Evolutionary conservation across 2,113 vertebrate species (phyloP), one percentile per base, ranked within the genome.

Genomic region (Catharus fuscescens): DNA sequence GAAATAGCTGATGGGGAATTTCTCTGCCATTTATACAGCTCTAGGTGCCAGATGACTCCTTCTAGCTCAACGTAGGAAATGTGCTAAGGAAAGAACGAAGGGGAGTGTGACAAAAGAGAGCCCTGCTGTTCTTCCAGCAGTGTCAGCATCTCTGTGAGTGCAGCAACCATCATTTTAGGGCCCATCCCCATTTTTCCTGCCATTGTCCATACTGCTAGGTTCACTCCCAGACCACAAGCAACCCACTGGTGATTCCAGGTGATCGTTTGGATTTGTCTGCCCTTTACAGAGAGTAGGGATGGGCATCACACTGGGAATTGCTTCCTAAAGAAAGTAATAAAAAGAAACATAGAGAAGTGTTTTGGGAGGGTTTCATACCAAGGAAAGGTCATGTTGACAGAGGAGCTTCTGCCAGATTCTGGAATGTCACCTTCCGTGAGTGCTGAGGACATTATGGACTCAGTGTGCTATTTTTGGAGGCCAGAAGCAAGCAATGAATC

Each of bases 1-100:
- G 57, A 93, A 96, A 93, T 40, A 96, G 94, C 88, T 94, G 92
- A 95, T 95, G 82, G 67, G 90, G 79, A 90, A 94, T 74, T 96
- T 94, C 94, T 96, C 85, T 94, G 47, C 76, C 81, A 71, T 88
- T 80, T 88, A 62, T 66, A 77, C 44, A 80, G 42, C 36, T 66
- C 64, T 44, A 0, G 26, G 6, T 79, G 82, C 29, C 85, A 88
- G 81, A 53, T 29, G 61, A 94, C 69, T 91, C 52, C 82, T 56
- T 89, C 70, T 19, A 47, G 32, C 32, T 69, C 62, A 56, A 91
- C 0, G 2, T 1, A n/a, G 50, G 56, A 94, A 91, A 92, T 56
- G 31, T 90, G 67, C 59, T 80, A 48, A 40, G 47, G 34, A 65
- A 80, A 54, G 66, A 71, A 80, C 1, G 0, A 90, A 73, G 5